Evolutionary conservation across 2,113 vertebrate genomes (phyloP), one percentile per base, ranked within the genome.

Genomic region (Cynoglossus semilaevis): DNA sequence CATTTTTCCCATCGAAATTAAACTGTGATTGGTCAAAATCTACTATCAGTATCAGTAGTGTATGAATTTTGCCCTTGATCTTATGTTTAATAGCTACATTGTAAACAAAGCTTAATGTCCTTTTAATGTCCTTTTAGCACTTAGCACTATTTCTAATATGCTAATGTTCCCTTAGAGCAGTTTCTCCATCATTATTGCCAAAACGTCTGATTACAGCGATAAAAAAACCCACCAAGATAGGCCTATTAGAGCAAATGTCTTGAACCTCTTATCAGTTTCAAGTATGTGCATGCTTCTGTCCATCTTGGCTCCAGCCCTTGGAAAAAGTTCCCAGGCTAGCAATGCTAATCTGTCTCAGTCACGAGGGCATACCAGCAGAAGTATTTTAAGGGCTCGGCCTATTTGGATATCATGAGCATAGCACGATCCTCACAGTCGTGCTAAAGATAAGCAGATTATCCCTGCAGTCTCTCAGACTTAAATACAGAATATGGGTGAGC

Each of bases 401-500:
- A 63, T 74, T 75, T 72, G 64, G 76, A 80, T 83, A 75, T 83
- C 74, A 70, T 70, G 56, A 79, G 68, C 67, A 49, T 50, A 45
- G 75, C 79, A 51, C 47, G 77, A 73, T 69, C 76, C 70, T 79
- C 69, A 22, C 73, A 68, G 71, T 80, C 69, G 76, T 77, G 82
- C 84, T 82, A 45, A 50, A 38, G n/a, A 70, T 86, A 77, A 85
- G 82, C 72, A 86, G 84, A 80, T 83, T 85, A 85, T 73, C 76
- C 59, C 72, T 9, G 66, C 67, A 63, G 67, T 65, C 70, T 75
- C 63, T 13, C 22, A 77, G 79, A 70, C 64, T 65, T 74, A 63
- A 74, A 74, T 57, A 77, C 71, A 67, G 63, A 74, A 35, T 37
- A 67, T 19, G 58, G 57, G 58, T 58, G 5, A 46, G 60, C 38